A percentile compares a stretch with the other conserved stretches of the same genome.
These are phyloP conservation scores for Drosophila lacertosa DNA, from an alignment of 1,140 invertebrate species.

Conservation along the genomic window DNA sequence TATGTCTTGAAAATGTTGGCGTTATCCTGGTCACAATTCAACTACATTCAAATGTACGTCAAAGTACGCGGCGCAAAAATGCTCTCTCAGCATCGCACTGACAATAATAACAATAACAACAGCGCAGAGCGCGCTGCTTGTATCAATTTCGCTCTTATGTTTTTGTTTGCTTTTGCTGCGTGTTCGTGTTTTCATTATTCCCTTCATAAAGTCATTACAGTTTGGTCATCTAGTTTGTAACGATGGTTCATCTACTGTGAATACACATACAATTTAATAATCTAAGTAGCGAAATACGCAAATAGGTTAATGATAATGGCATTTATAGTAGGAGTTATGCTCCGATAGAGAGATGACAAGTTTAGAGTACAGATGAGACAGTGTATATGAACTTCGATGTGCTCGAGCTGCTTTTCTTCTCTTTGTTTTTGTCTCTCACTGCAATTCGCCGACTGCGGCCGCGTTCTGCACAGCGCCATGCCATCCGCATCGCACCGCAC, in stretches of 20 bases:
- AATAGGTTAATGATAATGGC: neutral
- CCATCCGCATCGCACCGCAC: conserved; percentile 24
- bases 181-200: conserved; percentile 51
- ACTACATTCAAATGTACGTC: neutral
- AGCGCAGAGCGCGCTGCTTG: conserved; percentile 51
- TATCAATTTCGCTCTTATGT: conserved; percentile 54
- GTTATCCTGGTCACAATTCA: neutral
- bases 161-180: conserved; percentile 56
- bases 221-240: neutral
- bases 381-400: conserved; percentile 5
- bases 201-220: neutral
- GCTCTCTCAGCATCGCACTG: conserved; percentile 60
- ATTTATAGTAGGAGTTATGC: neutral
- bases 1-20: neutral
- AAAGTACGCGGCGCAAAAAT: conserved; percentile 18
- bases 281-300: neutral
- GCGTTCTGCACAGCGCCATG: conserved; percentile 44
- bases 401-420: conserved; percentile 17
- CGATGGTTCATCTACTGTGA: neutral
- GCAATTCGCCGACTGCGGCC: conserved; percentile 50
- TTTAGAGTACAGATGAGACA: neutral
- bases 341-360: neutral
- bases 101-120: conserved; percentile 36
- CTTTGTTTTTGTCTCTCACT: conserved; percentile 49
- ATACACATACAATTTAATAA: neutral